Percentiles rank a stretch among this genome's conserved stretches.
Evolutionary conservation across 2,113 vertebrate genomes (phyloP).

Genomic region (Solea senegalensis): DNA sequence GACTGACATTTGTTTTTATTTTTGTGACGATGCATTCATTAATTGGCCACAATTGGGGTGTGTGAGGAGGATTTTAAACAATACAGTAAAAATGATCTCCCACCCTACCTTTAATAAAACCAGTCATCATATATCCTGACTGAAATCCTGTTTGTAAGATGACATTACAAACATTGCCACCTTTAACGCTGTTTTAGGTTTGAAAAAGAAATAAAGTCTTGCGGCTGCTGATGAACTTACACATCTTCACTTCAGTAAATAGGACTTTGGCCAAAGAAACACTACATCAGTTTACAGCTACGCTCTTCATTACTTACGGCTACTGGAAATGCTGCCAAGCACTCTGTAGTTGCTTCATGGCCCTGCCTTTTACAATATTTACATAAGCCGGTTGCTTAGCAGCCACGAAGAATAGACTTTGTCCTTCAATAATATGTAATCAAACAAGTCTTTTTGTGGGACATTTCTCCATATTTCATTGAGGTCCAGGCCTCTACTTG

Average conservation of each 20-base stretch:
- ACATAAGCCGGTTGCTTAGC: conserved; percentile 74
- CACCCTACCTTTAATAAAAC: too few relatives aligned
- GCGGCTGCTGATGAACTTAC: neutral
- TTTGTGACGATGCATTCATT: too few relatives aligned
- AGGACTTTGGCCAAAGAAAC: neutral
- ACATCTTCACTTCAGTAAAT: neutral
- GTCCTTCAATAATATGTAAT: conserved; percentile 52
- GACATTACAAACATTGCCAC: too few relatives aligned
- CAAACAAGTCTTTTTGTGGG: conserved; percentile 54
- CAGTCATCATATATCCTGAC: too few relatives aligned
- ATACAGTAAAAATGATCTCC: too few relatives aligned
- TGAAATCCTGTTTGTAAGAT: too few relatives aligned
- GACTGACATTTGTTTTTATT: too few relatives aligned
- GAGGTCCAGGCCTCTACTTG: conserved; percentile 45
- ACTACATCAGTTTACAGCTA: conserved; percentile 32
- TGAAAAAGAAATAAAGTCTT: neutral
- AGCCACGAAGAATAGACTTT: conserved; percentile 62
- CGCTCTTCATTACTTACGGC: conserved; percentile 40
- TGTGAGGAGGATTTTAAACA: too few relatives aligned
- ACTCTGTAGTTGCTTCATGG: conserved; percentile 30
- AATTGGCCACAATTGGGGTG: too few relatives aligned
- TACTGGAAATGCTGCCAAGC: conserved; percentile 48
- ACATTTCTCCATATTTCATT: conserved; percentile 38
- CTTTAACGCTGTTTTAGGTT: neutral
- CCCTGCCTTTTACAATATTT: conserved; percentile 75